Evolutionary conservation across 2,113 vertebrate genomes (phyloP), one percentile per base, ranked within the genome.

Genomic region (Holacanthus passer): DNA sequence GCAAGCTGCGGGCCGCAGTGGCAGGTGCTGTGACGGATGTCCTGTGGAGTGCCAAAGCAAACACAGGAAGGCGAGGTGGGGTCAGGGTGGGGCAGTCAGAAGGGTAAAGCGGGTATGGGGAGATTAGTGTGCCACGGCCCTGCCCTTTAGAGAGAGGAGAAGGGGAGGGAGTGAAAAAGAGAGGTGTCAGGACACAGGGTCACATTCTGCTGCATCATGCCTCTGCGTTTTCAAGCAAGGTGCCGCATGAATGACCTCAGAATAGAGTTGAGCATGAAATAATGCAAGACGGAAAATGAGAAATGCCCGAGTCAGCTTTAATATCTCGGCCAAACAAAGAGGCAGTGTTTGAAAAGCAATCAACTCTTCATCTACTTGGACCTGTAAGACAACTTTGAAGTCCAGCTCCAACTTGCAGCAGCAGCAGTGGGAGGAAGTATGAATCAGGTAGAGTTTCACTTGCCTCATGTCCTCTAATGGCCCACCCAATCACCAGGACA

Each of bases 21-120:
- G 90, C 94, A 95, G 92, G 93, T 94, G 93, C 81, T 87, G 73
- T 94, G 94, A 94, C 77, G 86, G 88, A 95, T 94, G 92, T 88
- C 64, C 83, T 43, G 48, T 20, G 69, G 73, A 83, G 85, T 89
- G 94, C 92, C 90, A 93, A 92, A 90, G 81, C 79, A 94, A 94
- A 94, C 91, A 90, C 74, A 73, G 84, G 47, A 45, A 83, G 77
- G 84, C 31, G 69, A 91, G 89, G 83, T 86, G 82, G 85, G 89
- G 86, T 90, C 84, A 89, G 91, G 90, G 90, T 83, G 84, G 77
- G 81, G 79, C 88, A 78, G 79, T 68, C 82, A 68, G 77, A 77
- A 84, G 86, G 80, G 86, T 77, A 79, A 67, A 83, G 71, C 20
- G 59, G 76, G 85, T 85, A 89, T 73, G 53, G 47, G 59, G 74